Evolutionary conservation across 2,888 invertebrate genomes (phyloP), one percentile per base, ranked within the genome.

Genomic region (Tupiocoris notatus): DNA sequence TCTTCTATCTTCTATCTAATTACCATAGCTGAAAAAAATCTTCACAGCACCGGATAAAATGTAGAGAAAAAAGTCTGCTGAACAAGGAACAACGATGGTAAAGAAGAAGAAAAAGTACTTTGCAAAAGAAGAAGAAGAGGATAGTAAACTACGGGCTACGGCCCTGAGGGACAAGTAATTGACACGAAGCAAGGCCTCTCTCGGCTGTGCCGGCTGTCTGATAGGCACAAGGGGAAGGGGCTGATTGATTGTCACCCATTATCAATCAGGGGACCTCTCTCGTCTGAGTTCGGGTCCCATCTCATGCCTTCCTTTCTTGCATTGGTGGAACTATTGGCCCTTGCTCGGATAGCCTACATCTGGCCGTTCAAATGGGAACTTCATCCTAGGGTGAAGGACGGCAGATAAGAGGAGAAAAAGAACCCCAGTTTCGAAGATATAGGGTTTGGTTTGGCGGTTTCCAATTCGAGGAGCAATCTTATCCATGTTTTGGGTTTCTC

Each of bases 201-300:
- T 39, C 12, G 39, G 39, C 39, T 39, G 6, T 39, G 39, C 6
- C 3, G 39, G 39, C 39, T 39, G 39, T 39, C 39, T 39, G 39
- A 39, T 39, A 39, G 39, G 39, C 6, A 16, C 9, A 18, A 17
- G 24, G 23, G 59, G 59, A 25, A 21, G 57, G 59, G 68, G 23
- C 70, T 70, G 70, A 70, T 70, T 70, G 70, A 70, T 70, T 70
- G 70, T 70, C 70, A 59, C 25, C 70, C 70, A 70, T 70, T 70
- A 70, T 70, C 70, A 70, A 70, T 70, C 70, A 70, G 25, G 20
- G 59, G 17, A 22, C 54, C 56, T 54, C 25, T 39, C 67, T 56
- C 70, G 58, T 59, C 58, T 70, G 57, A 58, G 58, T 59, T n/a
- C 16, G 70, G 24, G 25, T 70, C 65, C 39, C 39, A 39, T 39